Percentiles rank a stretch among this genome's conserved stretches.
Evolutionary conservation across 2,888 invertebrate species (phyloP).

Genomic region (Barypeithes pellucidus): DNA sequence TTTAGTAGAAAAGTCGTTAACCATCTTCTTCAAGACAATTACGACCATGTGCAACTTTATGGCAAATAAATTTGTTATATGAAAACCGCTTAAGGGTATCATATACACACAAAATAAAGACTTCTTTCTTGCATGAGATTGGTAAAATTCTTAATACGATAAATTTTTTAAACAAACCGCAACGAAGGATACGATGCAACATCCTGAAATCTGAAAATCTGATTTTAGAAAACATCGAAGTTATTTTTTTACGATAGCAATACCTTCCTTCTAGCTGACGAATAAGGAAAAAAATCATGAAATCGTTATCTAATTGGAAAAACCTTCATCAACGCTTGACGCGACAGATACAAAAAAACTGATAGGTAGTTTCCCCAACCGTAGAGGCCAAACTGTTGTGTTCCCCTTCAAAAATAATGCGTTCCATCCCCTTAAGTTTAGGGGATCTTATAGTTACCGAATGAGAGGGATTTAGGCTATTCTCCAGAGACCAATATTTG

Average conservation of each 20-base stretch:
- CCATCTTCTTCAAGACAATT: not conserved
- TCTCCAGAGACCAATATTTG: conserved; percentile 36
- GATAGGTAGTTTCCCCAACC: not conserved
- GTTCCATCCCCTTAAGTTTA: conserved; percentile 18
- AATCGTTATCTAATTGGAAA: not conserved
- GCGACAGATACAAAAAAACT: not conserved
- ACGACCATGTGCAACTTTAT: not conserved
- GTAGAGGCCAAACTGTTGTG: conserved; percentile 28
- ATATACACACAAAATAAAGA: not conserved
- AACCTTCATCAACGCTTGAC: not conserved
- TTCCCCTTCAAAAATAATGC: conserved; percentile 29
- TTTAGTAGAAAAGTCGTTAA: conserved; percentile 5
- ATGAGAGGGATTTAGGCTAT: conserved; percentile 38
- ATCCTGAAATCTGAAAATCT: not conserved
- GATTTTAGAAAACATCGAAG: not conserved
- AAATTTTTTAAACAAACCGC: not conserved
- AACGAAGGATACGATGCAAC: not conserved
- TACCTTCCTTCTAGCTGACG: too few relatives aligned
- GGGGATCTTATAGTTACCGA: conserved; percentile 40
- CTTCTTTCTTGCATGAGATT: too few relatives aligned
- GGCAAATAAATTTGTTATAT: conserved; percentile 3
- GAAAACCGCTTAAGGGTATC: not conserved
- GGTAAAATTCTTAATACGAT: too few relatives aligned
- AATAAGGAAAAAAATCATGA: not conserved
- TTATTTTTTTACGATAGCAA: too few relatives aligned